Percentiles rank a stretch among this genome's conserved stretches.
Evolutionary conservation across 2,113 vertebrate species (phyloP).

Genomic region (Notothenia rossii): DNA sequence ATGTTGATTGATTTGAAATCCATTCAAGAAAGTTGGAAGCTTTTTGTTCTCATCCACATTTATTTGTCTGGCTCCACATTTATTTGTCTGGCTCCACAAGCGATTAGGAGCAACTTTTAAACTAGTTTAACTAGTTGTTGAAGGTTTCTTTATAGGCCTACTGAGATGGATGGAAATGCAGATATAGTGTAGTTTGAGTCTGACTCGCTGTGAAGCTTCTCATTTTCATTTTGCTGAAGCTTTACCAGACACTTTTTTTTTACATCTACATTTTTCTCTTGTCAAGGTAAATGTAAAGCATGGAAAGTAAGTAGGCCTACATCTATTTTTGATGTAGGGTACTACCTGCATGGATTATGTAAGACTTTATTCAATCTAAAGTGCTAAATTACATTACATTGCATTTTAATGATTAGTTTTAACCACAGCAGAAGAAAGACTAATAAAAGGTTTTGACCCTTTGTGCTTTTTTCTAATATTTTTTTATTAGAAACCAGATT

Average conservation of each 20-base stretch:
- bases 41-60: neutral
- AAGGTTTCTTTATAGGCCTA: neutral
- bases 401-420: too few species aligned
- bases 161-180: conserved; percentile 1
- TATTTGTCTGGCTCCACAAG: neutral
- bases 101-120: neutral
- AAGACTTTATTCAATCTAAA: too few species aligned
- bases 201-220: too few species aligned
- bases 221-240: too few species aligned
- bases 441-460: neutral
- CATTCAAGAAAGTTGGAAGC: neutral
- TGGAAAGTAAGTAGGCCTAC: neutral
- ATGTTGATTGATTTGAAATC: neutral
- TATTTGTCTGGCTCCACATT: neutral
- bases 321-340: too few species aligned
- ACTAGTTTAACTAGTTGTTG: neutral
- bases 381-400: too few species aligned
- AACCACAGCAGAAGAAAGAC: too few species aligned
- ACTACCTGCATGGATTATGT: too few species aligned
- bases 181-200: too few species aligned
- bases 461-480: neutral
- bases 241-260: too few species aligned
- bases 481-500: neutral
- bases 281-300: neutral
- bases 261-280: neutral